A percentile compares a stretch with the other conserved stretches of the same genome.
Evolutionary conservation across 2,797 vertebrate genomes (phyloP).

Genomic region (Acanthopagrus latus): DNA sequence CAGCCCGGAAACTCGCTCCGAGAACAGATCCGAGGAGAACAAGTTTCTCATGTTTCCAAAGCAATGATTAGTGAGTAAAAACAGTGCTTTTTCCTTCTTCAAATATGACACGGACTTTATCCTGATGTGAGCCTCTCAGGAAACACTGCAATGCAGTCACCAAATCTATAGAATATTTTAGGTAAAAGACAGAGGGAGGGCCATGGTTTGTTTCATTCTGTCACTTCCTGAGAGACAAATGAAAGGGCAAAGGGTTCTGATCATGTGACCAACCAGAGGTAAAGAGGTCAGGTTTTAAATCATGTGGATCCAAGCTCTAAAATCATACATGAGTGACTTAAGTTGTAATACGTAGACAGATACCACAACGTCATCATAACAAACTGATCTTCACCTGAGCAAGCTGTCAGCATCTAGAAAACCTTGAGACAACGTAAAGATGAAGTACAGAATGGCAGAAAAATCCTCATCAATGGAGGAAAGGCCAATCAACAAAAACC

Average conservation of each 20-base stretch:
- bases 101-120: not conserved
- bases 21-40: conserved; percentile 31
- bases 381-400: not conserved
- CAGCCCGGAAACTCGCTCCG: conserved; percentile 33
- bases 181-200: not conserved
- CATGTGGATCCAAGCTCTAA: not conserved
- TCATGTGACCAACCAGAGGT: not conserved
- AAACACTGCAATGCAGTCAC: not conserved
- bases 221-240: not conserved
- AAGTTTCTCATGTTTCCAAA: not conserved
- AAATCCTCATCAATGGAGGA: no score
- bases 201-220: no score
- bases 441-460: not conserved
- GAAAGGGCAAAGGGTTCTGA: not conserved
- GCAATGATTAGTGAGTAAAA: not conserved
- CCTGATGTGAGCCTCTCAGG: not conserved
- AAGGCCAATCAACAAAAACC: not conserved
- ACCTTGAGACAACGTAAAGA: not conserved
- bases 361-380: no score
- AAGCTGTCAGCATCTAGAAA: not conserved
- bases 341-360: no score
- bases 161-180: not conserved
- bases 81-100: not conserved
- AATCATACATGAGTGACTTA: not conserved
- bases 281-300: not conserved